Conservation (phyloP, 2,113 vertebrate genomes). For the Beaufortia kweichowensis region DNA sequence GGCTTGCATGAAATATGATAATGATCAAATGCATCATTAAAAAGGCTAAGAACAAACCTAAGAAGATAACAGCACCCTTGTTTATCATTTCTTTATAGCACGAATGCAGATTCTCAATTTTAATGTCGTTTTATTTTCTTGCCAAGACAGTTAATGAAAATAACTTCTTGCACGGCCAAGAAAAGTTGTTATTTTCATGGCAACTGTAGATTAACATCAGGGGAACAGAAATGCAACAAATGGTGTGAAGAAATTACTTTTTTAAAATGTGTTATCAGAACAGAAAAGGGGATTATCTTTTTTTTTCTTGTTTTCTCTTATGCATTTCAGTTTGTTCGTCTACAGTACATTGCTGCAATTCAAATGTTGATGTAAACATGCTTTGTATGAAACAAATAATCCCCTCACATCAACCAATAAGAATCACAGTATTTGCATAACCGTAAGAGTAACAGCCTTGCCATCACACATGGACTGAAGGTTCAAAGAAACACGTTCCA, state of each 20-base stretch:
- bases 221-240: not conserved
- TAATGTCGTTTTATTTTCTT: conserved; percentile 22
- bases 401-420: conserved; percentile 11
- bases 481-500: conserved; percentile 11
- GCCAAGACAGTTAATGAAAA: conserved; percentile 1
- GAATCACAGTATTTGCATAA: not conserved
- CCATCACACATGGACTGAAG: not conserved
- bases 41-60: not conserved
- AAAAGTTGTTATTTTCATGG: not conserved
- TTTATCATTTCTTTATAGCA: not conserved
- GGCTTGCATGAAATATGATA: conserved; percentile 24
- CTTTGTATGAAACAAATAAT: not conserved
- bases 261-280: not conserved
- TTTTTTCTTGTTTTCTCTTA: not conserved
- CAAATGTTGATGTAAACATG: not conserved
- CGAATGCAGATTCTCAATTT: conserved; percentile 21
- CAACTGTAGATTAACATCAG: conserved; percentile 11
- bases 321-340: not conserved
- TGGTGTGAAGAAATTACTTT: not conserved
- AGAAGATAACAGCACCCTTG: conserved; percentile 28
- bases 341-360: not conserved
- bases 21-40: conserved; percentile 31
- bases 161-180: not conserved
- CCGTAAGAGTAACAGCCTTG: not conserved
- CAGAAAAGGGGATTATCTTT: not conserved